These are phyloP conservation scores for Oreochromis spilurus DNA, from an alignment of 2,113 vertebrate species.

Conservation along the genomic window DNA sequence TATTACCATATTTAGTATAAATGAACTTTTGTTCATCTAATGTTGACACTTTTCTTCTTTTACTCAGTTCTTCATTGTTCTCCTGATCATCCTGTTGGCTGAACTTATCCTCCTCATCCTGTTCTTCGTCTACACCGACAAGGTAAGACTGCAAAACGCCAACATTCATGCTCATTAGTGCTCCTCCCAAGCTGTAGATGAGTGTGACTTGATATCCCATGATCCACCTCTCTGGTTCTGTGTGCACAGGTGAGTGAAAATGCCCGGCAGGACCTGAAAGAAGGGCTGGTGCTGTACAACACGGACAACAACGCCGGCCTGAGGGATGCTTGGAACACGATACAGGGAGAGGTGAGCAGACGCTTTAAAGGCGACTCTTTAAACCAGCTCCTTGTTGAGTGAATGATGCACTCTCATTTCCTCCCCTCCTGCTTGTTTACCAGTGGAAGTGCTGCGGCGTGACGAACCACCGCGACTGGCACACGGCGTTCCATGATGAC, in stretches of 20 bases:
- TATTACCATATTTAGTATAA: not conserved
- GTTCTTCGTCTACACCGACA: conserved; percentile 95
- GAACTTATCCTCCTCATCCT: conserved; percentile 93
- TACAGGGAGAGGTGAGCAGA: conserved; percentile 85
- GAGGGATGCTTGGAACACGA: conserved; percentile 93
- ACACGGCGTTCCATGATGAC: conserved; percentile 80
- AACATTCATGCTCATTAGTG: not conserved
- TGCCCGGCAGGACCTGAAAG: conserved; percentile 87
- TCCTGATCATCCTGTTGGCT: conserved; percentile 89
- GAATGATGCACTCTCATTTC: not conserved
- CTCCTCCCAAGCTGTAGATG: not conserved
- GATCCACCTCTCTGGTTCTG: not conserved
- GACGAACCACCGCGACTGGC: conserved; percentile 84
- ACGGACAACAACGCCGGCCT: conserved; percentile 90
- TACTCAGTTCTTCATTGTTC: conserved; percentile 89
- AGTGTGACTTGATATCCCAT: not conserved
- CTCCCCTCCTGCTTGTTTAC: not conserved
- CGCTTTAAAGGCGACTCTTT: not conserved
- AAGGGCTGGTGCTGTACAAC: conserved; percentile 88
- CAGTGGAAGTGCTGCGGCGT: conserved; percentile 96
- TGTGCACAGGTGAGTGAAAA: conserved; percentile 85
- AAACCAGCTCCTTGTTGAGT: not conserved
- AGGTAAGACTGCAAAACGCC: conserved; percentile 70
- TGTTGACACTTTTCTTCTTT: not conserved
- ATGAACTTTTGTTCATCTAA: not conserved